Evolutionary conservation across 1,140 invertebrate genomes (phyloP), one percentile per base, ranked within the genome.

Genomic region (Cydia splendana): DNA sequence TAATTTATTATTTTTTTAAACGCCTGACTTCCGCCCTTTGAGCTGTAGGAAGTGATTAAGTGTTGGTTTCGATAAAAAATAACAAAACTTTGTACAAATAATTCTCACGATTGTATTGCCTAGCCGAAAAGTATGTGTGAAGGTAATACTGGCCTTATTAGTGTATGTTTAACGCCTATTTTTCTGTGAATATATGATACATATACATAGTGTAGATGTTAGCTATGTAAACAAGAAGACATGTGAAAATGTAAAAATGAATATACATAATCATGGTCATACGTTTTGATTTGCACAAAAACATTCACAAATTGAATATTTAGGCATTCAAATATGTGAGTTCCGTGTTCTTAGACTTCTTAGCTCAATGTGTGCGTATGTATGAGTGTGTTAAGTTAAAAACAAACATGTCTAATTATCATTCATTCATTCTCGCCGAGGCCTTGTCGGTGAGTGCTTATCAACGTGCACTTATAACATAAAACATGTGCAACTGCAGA

Each of bases 1-100:
- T 90, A 91, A 91, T 91, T 89, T 91, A 91, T 88, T 92, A 90
- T 90, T 91, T 90, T 85, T 89, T 84, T 88, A 90, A 91, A 90
- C 85, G 87, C 89, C 87, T 82, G 85, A 91, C 88, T 92, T 92
- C 91, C 91, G 88, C 88, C 85, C 85, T 91, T 90, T 87, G 85
- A 88, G 82, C 83, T 90, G 87, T 90, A 91, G 89, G 89, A 92
- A 92, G 88, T 88, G 90, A 92, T 92, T 92, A 92, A 90, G 85
- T 87, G 84, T 80, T 87, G 78, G 85, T 86, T 89, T 87, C 83
- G 81, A 89, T 88, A 88, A 87, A 90, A 90, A 91, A 87, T 85
- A 87, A 90, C 86, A 88, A 88, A 87, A 88, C 82, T 90, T 88
- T 84, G 83, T 85, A 85, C 80, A 83, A 83, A 78, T 84, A 85